A percentile compares a stretch with the other conserved stretches of the same genome.
Conservation (phyloP, 2,113 vertebrate species). For the Elachura formosa region DNA sequence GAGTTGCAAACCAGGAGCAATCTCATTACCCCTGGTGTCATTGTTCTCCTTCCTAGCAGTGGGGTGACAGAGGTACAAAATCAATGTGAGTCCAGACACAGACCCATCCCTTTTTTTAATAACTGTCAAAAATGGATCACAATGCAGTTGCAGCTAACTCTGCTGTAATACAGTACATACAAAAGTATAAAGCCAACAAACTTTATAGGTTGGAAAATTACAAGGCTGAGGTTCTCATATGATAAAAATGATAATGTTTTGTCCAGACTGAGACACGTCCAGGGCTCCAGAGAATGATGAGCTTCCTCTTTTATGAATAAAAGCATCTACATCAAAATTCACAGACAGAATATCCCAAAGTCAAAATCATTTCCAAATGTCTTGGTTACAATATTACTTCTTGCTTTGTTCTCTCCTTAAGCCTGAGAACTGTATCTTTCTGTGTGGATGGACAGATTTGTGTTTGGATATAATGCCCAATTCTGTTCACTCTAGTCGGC, state of each 20-base stretch:
- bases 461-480: not conserved
- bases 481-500: not conserved
- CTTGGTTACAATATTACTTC: not conserved
- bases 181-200: not conserved
- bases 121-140: not conserved
- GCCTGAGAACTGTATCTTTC: not conserved
- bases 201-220: not conserved
- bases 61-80: not conserved
- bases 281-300: not conserved
- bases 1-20: not conserved
- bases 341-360: not conserved
- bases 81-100: not conserved
- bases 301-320: not conserved
- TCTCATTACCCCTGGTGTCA: not conserved
- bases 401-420: not conserved
- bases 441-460: fast-evolving
- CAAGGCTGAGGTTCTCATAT: not conserved
- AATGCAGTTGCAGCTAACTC: not conserved
- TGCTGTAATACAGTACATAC: not conserved
- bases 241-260: not conserved
- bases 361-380: not conserved
- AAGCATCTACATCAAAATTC: not conserved
- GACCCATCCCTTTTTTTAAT: not conserved
- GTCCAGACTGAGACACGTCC: not conserved
- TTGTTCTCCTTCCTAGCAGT: not conserved